These are phyloP conservation scores for Octodon degus DNA, from an alignment of 2,113 vertebrate species.

Conservation along the genomic window DNA sequence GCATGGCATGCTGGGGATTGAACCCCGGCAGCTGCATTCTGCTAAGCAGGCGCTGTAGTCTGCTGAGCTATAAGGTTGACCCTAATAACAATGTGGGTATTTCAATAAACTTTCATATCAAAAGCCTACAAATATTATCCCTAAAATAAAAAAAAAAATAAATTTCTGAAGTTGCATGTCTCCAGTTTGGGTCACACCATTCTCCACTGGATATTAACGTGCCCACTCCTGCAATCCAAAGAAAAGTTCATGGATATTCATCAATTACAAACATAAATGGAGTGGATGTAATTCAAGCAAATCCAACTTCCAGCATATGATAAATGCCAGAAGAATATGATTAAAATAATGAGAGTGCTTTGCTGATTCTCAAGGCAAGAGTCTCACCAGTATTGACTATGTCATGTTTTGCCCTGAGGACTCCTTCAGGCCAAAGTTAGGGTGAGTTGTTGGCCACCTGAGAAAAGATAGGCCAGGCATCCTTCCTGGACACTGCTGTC, in stretches of 20 bases:
- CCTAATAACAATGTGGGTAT: background rate
- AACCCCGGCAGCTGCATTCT: no score
- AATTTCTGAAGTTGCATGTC: slow-evolving; percentile 60
- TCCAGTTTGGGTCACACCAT: slow-evolving; percentile 70
- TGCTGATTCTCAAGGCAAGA: background rate
- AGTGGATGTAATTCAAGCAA: slow-evolving; percentile 42
- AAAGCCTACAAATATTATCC: slow-evolving; percentile 62
- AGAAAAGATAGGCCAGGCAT: background rate
- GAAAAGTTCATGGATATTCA: slow-evolving; percentile 12
- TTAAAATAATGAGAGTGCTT: slow-evolving; percentile 44
- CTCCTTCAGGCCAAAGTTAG: background rate
- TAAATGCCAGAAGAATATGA: background rate
- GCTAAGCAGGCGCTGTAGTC: no score
- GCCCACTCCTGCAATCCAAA: background rate
- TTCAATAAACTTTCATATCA: slow-evolving; percentile 48
- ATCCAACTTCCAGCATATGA: slow-evolving; percentile 50
- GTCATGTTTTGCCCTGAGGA: background rate
- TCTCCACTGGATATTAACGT: slow-evolving; percentile 61
- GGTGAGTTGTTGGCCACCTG: background rate
- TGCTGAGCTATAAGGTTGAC: no score
- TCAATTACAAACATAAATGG: slow-evolving; percentile 8
- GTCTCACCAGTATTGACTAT: background rate
- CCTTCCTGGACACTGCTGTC: background rate
- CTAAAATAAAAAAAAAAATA: slow-evolving; percentile 53
- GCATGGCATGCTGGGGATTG: no score